Evolutionary conservation across 64 coral and sea anemone species (phyloP), one percentile per base, ranked within the genome.

Genomic region (Actinia tenebrosa): DNA sequence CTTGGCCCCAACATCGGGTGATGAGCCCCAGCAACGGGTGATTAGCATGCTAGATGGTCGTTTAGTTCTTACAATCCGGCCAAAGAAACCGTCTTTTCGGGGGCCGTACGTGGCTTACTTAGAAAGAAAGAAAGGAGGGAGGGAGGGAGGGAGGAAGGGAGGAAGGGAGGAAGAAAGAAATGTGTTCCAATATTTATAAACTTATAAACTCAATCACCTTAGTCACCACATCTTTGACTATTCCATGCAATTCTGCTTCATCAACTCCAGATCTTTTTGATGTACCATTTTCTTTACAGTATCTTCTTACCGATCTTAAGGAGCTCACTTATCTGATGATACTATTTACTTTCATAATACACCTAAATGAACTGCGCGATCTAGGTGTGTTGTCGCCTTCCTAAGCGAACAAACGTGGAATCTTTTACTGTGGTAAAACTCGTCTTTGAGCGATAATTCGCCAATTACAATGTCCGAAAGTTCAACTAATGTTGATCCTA

Each of bases 381-480:
- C 86, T 87, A 64, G 77, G 63, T 87, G 86, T 79, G 77, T 79
- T 79, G 77, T 53, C 87, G 54, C 87, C 87, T 88, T 88, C 77
- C 7, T 16, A 87, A 66, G 87, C 54, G 87, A 88, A 80, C 77
- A 10, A 26, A 60, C 85, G 43, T 87, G 63, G 61, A 23, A 18
- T 52, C 18, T 52, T 22, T 44, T 53, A 75, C 44, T 26, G 47
- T 20, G 63, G 22, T 7, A 23, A 37, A 11, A 61, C 18, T 60
- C 13, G 13, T 3, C 11, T 10, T 79, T 53, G 37, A 81, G 87
- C 68, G 45, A 84, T 89, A 89, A 89, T 84, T 89, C 25, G 81
- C 80, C 45, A 77, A 1, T 44, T 14, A 89, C 15, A 71, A 84
- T 89, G 88, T 52, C 63, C 44, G 62, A 69, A 75, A 83, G 82